Base-by-base conservation (phyloP, 2,113 vertebrate genomes). In the Camarhynchus parvulus region DNA sequence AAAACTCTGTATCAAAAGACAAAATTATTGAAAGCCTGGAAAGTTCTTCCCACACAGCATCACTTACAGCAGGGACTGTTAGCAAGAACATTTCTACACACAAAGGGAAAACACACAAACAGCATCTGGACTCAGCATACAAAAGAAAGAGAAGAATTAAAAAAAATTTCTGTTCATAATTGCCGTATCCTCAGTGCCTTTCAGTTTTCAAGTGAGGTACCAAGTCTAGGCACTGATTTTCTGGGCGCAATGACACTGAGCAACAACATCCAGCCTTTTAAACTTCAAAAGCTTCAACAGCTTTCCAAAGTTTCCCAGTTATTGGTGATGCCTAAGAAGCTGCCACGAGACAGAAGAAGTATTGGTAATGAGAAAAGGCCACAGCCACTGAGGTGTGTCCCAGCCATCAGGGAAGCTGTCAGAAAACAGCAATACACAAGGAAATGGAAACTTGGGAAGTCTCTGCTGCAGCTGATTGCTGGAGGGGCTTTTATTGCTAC, bases 381-480 rank as follows among this genome's bases (percentile, higher is more conserved):
- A 15, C 5, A 46, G 55, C 10, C 74, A 27, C 68, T 13, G 37
- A 15, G 39, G 1, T 23, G 52, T 61, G 84, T 47, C 83, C 47
- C 69, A 70, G 1, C 22, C 39, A 8, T 11, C 18, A 31, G 0
- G 17, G 61, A 0, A 74, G 33, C 5, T 50, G 49, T 2, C 14
- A 59, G 83, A 4, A 66, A 80, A 30, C 17, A 46, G 30, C 15
- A 78, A 41, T 4, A 2, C 3, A 4, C 22, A 28, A 33, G 67
- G 44, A 55, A 33, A 56, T 3, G 22, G 52, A n/a, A 72, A 28
- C 15, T 11, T 30, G 52, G 35, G 5, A 58, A 68, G 49, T 5
- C 27, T 4, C 4, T 22, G 30, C n/a, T 15, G 20, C 59, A 37
- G 42, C 50, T 90, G 85, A 31, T 66, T 58, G 25, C 79, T 94